phyloP scores from a whole-genome alignment of 2,113 vertebrate genomes.

The Sinocyclocheilus maitianheensis region DNA sequence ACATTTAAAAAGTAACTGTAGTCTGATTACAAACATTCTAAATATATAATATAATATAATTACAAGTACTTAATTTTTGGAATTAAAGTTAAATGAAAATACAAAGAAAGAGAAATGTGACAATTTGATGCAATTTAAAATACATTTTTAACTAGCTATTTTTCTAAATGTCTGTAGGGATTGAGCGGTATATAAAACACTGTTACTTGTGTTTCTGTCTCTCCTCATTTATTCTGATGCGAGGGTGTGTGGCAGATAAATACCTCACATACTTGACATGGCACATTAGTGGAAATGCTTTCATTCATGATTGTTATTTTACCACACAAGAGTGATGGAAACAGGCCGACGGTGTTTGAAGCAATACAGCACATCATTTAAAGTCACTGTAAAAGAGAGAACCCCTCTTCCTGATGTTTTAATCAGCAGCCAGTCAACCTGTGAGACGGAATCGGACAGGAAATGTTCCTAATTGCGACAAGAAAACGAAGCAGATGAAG shows the following conservation, averaged over 20 bases:
- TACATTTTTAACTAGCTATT: not conserved
- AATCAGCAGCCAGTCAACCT: not conserved
- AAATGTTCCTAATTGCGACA: constrained; percentile 11
- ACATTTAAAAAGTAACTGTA: no score
- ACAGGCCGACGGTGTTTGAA: not conserved
- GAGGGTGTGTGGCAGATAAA: not conserved
- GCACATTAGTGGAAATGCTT: not conserved
- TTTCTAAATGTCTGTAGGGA: not conserved
- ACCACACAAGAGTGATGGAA: not conserved
- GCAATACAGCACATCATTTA: not conserved
- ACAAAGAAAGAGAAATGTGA: no score
- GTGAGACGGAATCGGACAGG: not conserved
- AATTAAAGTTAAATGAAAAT: not conserved
- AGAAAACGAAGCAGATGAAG: constrained; percentile 17
- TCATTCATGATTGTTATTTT: not conserved
- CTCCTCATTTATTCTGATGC: not conserved
- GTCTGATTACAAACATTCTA: no score
- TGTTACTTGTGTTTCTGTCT: not conserved
- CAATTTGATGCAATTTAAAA: no score
- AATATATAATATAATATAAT: no score
- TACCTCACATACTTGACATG: constrained; percentile 8
- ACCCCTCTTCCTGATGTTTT: not conserved
- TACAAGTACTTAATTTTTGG: no score
- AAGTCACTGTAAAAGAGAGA: not conserved
- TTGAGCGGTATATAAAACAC: not conserved